Conservation (phyloP, 2,113 vertebrate species). For the Cricetomys ansorgei region DNA sequence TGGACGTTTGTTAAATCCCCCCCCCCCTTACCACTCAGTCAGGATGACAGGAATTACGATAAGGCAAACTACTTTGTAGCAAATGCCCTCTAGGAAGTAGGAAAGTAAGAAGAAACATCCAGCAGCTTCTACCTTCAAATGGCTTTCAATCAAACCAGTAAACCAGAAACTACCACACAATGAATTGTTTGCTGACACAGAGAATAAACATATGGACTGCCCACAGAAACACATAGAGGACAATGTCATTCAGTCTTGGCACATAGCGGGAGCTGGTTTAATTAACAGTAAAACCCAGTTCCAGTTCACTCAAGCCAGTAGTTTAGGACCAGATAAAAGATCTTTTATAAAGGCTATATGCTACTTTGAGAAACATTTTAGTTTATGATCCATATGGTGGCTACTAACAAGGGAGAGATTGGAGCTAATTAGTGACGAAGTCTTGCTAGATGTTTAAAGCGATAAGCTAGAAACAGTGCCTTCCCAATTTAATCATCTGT, state of each 20-base stretch:
- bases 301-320: background rate
- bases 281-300: background rate
- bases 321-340: slow-evolving; percentile 7
- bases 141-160: slow-evolving; percentile 16
- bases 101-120: background rate
- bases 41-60: background rate
- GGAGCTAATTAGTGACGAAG: background rate
- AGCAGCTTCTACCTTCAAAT: background rate
- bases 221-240: background rate
- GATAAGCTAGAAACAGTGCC: background rate
- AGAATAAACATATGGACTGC: background rate
- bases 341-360: background rate
- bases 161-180: background rate
- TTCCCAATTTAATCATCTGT: background rate
- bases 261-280: background rate
- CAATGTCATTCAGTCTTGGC: background rate
- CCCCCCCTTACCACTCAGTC: background rate
- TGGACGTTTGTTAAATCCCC: background rate
- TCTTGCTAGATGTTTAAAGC: slow-evolving; percentile 8
- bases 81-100: background rate
- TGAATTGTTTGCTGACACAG: background rate
- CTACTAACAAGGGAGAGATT: background rate
- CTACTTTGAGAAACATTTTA: slow-evolving; percentile 27
- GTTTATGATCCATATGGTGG: background rate
- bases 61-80: background rate